Base-by-base conservation (phyloP, 1,140 invertebrate genomes). In the Diachasmimorpha longicaudata region DNA sequence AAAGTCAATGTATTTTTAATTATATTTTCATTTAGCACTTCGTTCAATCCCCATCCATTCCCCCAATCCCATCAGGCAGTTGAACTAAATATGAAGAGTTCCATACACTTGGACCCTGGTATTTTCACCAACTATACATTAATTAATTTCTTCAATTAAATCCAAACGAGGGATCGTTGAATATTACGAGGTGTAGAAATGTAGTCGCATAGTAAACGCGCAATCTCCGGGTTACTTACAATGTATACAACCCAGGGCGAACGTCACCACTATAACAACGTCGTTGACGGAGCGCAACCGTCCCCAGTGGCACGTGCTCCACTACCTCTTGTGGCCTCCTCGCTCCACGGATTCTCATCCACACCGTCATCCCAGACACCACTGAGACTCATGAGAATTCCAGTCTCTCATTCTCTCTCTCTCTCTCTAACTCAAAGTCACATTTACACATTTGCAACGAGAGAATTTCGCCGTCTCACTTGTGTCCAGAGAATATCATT, bases 91-190 rank as follows among this genome's bases (percentile, higher is more conserved):
- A 70, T 42, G 14, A 14, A 52, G 48, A 52, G n/a, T 52, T 2
- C 14, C 19, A 25, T 1, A 4, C 23, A 63, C 58, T 19, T 63
- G 21, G 21, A 21, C 11, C 19, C 58, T 1, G 23, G 21, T 13
- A 16, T 52, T 52, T 48, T n/a, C 9, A 71, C 42, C 42, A 21
- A 21, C 31, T 58, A 70, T 63, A 72, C 73, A 70, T 75, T 77
- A 79, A 77, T 79, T 76, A 77, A 79, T 77, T 77, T 77, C 72
- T 75, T 73, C 75, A 79, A 77, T 79, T 74, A 72, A 76, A 77
- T 63, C 19, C 21, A 63, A 31, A 42, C 72, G 19, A 31, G 70
- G 36, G 70, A 52, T 72, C 25, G 46, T 55, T 72, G 19, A 23
- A 52, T 58, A 55, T 72, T 25, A 52, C 48, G 46, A 58, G 31